A percentile compares a stretch with the other conserved stretches of the same genome.
These are phyloP conservation scores for Eupithecia insigniata DNA, from an alignment of 2,888 invertebrate species.

Conservation along the genomic window DNA sequence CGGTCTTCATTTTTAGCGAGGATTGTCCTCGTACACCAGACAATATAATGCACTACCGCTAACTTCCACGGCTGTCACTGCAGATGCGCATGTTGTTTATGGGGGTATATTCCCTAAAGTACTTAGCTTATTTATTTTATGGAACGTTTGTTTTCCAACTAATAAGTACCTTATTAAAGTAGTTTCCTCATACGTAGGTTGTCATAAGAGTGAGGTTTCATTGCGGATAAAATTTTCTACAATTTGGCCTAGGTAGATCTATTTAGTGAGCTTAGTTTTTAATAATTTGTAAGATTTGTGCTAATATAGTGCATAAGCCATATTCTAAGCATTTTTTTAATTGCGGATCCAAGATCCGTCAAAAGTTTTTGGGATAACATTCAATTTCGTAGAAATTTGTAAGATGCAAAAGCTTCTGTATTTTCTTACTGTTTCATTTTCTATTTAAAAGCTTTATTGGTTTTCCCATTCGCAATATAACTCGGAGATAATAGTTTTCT, in stretches of 20 bases:
- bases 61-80: conserved; percentile 26
- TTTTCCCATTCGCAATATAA: too few relatives aligned
- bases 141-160: conserved; percentile 18
- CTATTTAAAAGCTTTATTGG: too few relatives aligned
- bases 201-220: background rate
- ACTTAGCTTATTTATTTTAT: conserved; percentile 7
- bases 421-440: background rate
- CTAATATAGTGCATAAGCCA: too few relatives aligned
- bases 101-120: conserved; percentile 18
- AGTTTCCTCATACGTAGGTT: background rate
- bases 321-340: too few relatives aligned
- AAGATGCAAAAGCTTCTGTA: background rate
- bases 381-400: too few relatives aligned
- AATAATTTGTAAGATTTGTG: background rate
- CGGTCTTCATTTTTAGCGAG: conserved; percentile 4
- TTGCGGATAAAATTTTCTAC: background rate
- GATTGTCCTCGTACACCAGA: conserved; percentile 5
- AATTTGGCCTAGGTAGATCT: background rate
- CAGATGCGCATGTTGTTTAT: conserved; percentile 21
- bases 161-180: background rate
- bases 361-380: too few relatives aligned
- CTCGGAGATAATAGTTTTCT: too few relatives aligned
- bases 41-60: conserved; percentile 23
- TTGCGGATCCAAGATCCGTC: too few relatives aligned
- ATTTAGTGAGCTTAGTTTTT: background rate